A percentile compares a stretch with the other conserved stretches of the same genome.
phyloP scores from a whole-genome alignment of 2,113 vertebrate genomes.

The Sander vitreus region DNA sequence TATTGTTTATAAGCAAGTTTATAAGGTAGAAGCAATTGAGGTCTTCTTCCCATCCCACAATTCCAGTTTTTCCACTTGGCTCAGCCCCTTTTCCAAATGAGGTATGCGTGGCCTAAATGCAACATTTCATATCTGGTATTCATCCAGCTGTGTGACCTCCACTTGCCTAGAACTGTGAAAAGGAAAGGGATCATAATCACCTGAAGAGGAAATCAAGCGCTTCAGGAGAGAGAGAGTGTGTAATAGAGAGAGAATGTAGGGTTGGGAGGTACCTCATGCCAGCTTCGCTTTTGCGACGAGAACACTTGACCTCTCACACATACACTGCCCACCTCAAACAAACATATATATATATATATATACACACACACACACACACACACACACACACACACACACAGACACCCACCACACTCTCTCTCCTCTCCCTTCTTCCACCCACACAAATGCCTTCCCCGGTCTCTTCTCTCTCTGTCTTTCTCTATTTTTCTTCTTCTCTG shows the following conservation, averaged over 20 bases:
- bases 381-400: conserved; percentile 6
- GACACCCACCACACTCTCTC: neutral
- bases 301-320: conserved; percentile 51
- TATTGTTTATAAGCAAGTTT: neutral
- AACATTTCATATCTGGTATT: conserved; percentile 78
- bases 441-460: conserved; percentile 46
- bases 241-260: conserved; percentile 27
- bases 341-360: too few relatives aligned
- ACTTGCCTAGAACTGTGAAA: conserved; percentile 72
- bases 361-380: neutral
- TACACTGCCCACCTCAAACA: conserved; percentile 4
- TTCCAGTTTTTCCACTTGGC: conserved; percentile 51
- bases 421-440: conserved; percentile 26
- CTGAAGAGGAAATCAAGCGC: conserved; percentile 71
- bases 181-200: conserved; percentile 78
- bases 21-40: neutral
- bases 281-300: conserved; percentile 40
- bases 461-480: conserved; percentile 29
- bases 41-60: neutral
- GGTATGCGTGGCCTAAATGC: conserved; percentile 68
- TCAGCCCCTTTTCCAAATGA: conserved; percentile 62
- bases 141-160: conserved; percentile 72
- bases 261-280: neutral
- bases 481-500: conserved; percentile 48
- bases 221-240: conserved; percentile 30